Evolutionary conservation across 2,888 invertebrate genomes (phyloP), one percentile per base, ranked within the genome.

Genomic region (Tipula helvola): DNA sequence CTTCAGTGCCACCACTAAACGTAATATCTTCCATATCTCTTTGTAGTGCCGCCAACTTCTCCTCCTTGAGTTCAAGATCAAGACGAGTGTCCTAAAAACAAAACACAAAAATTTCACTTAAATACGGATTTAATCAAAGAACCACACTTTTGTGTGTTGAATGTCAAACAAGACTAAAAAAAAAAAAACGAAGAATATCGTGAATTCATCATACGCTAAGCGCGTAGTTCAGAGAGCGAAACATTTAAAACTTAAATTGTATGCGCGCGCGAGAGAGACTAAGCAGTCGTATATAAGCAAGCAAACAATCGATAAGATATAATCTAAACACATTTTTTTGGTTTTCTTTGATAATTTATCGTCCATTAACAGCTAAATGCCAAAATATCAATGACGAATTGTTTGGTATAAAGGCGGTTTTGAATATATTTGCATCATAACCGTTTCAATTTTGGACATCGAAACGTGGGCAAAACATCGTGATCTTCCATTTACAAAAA

Each of bases 51-150:
- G 94, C 92, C 87, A 97, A 92, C 90, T 97, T 96, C 91, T 98
- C 97, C 89, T 97, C 96, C 91, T 97, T 96, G 90, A 97, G 92
- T 91, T 98, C 98, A 88, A 97, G 93, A 91, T 98, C 98, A 89
- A 97, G 92, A 89, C 96, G 95, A 89, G 96, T 94, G 91, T 97
- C 96, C 97, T 97, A 90, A 87, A 71, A 83, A 83, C 88, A 47
- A 7, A 44, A 44, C 44, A 44, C 44, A 52, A 52, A 52, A 47
- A 47, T 52, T 4, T 4, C 52, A 52, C 28, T 42, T 39, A 83
- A 28, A 41, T 42, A 13, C 8, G 28, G 5, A 16, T 57, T 57
- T 28, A 28, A 71, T 28, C n/a, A 36, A 41, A 28, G 39, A 71
- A 16, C 18, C 16, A 86, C 28, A 71, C 28, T 10, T 71, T 28